These are phyloP conservation scores for Rhodophaea formosa DNA, from an alignment of 2,888 invertebrate species.

Conservation along the genomic window DNA sequence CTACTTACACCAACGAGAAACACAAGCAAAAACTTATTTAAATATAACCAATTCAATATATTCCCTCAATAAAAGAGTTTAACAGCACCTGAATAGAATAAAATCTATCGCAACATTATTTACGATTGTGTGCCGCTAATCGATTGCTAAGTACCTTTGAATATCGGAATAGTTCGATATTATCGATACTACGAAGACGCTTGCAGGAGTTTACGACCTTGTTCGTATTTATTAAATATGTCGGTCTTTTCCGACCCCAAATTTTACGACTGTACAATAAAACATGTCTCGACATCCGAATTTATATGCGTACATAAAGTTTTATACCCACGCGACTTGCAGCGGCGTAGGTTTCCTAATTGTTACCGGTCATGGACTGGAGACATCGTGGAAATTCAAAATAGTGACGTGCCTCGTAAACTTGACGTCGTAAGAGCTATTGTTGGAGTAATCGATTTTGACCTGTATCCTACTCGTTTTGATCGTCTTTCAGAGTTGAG, in stretches of 20 bases:
- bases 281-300: slow-evolving; percentile 80
- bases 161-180: slow-evolving; percentile 65
- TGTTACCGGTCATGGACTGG: slow-evolving; percentile 74
- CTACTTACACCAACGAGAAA: too few relatives aligned
- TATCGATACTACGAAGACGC: slow-evolving; percentile 73
- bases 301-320: slow-evolving; percentile 81
- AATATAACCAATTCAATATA: too few relatives aligned
- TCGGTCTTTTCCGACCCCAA: slow-evolving; percentile 77
- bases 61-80: not conserved
- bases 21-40: too few relatives aligned
- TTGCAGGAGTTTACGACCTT: slow-evolving; percentile 75
- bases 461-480: too few relatives aligned
- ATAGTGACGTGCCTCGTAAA: slow-evolving; percentile 35
- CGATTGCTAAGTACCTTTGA: slow-evolving; percentile 33
- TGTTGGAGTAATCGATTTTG: too few relatives aligned
- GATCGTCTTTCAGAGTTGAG: too few relatives aligned
- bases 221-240: slow-evolving; percentile 81
- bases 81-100: slow-evolving; percentile 5
- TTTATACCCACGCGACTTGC: slow-evolving; percentile 78
- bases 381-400: slow-evolving; percentile 52
- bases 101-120: slow-evolving; percentile 22
- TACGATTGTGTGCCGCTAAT: slow-evolving; percentile 35
- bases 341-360: slow-evolving; percentile 72
- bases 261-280: slow-evolving; percentile 79
- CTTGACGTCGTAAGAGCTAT: too few relatives aligned